Conservation (phyloP, 2,797 vertebrate genomes). For the Chloroceryle amazona region DNA sequence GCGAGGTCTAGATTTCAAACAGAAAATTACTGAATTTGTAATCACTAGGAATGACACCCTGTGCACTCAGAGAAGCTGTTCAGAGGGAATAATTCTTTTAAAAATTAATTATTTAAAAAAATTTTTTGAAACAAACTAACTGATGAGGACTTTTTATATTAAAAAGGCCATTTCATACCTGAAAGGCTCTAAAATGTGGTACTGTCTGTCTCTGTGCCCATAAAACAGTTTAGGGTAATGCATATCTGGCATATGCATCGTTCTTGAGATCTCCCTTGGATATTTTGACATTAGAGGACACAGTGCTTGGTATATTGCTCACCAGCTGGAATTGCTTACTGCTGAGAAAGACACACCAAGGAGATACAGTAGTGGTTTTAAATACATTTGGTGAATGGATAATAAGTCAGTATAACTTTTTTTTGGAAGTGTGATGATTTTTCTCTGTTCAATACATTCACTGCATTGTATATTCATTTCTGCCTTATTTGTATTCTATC, state of each 20-base stretch:
- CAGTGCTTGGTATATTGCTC: neutral
- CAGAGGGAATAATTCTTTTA: neutral
- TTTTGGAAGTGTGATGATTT: neutral
- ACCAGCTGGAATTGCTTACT: neutral
- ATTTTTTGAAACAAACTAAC: neutral
- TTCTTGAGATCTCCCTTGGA: neutral
- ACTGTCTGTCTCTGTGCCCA: neutral
- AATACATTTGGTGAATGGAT: neutral
- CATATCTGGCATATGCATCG: neutral
- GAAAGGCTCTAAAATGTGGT: neutral
- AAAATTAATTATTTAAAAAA: neutral
- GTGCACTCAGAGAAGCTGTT: neutral
- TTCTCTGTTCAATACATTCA: neutral
- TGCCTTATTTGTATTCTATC: neutral
- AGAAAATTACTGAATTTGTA: neutral
- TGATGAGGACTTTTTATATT: neutral
- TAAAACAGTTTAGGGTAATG: neutral
- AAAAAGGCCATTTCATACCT: constrained; percentile 3
- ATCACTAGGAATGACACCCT: neutral
- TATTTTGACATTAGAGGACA: neutral
- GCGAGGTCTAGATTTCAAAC: neutral
- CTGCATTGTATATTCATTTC: neutral
- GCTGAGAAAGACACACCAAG: neutral
- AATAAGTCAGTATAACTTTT: neutral
- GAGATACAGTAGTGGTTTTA: neutral